A percentile compares a stretch with the other conserved stretches of the same genome.
These are phyloP conservation scores for Eugnorisma glareosa DNA, from an alignment of 2,888 invertebrate genomes.

Conservation along the genomic window DNA sequence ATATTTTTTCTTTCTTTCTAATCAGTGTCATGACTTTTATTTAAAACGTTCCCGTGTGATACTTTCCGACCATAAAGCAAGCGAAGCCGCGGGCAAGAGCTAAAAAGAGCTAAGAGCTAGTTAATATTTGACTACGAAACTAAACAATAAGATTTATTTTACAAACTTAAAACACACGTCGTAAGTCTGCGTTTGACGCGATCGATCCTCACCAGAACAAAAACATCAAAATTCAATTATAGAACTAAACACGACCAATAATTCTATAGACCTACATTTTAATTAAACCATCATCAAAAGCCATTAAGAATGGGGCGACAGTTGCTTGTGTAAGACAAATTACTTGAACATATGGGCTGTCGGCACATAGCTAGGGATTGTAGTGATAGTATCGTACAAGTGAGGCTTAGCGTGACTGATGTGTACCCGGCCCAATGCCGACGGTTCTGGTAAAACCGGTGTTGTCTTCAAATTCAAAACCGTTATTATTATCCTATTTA, in stretches of 20 bases:
- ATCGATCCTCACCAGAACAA: background rate
- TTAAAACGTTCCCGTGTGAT: background rate
- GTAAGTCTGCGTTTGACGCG: background rate
- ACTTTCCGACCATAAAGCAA: background rate
- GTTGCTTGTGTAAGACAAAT: conserved; percentile 68
- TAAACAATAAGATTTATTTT: background rate
- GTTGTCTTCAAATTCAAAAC: conserved; percentile 51
- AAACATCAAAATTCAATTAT: conserved; percentile 41
- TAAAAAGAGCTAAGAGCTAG: no score
- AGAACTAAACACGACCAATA: conserved; percentile 25
- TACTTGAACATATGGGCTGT: conserved; percentile 69
- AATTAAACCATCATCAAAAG: conserved; percentile 51
- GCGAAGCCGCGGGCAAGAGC: no score
- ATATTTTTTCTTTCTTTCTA: no score
- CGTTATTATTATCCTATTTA: conserved; percentile 40
- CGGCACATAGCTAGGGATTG: conserved; percentile 67
- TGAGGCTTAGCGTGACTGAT: conserved; percentile 73
- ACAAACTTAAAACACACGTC: background rate
- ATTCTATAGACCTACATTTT: conserved; percentile 28
- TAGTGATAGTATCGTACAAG: conserved; percentile 69
- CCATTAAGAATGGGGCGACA: conserved; percentile 53
- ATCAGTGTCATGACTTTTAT: background rate
- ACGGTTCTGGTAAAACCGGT: conserved; percentile 45
- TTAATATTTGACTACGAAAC: background rate
- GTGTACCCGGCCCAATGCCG: conserved; percentile 60